Conservation (phyloP, 2,113 vertebrate species). For the Lepisosteus osseus region DNA sequence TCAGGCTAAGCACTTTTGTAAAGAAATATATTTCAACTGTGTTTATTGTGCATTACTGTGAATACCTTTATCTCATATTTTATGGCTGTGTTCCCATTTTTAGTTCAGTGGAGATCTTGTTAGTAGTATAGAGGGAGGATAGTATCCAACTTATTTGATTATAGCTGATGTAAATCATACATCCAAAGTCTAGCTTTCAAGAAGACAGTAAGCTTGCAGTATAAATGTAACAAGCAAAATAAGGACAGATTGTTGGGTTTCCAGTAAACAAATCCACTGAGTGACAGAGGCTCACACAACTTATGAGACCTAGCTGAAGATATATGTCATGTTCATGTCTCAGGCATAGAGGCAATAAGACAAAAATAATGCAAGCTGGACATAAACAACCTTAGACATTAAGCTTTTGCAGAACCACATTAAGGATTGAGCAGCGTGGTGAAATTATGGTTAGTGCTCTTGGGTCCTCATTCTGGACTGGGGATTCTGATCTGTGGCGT, state of each 20-base stretch:
- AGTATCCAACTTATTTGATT: slow-evolving; percentile 71
- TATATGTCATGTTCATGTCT: slow-evolving; percentile 43
- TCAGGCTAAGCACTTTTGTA: slow-evolving; percentile 9
- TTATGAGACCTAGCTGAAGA: slow-evolving; percentile 64
- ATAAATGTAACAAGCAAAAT: background rate
- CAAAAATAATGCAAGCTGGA: slow-evolving; percentile 12
- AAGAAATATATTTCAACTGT: slow-evolving; percentile 50
- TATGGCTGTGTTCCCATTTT: slow-evolving; percentile 65
- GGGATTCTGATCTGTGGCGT: too few species aligned
- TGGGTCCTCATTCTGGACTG: too few species aligned
- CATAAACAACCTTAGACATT: slow-evolving; percentile 26
- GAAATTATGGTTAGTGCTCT: too few species aligned
- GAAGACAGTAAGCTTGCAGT: slow-evolving; percentile 20
- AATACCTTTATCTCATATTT: slow-evolving; percentile 54
- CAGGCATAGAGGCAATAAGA: slow-evolving; percentile 25
- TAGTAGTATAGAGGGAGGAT: slow-evolving; percentile 57
- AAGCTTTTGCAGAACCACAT: slow-evolving; percentile 15
- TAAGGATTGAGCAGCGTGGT: background rate
- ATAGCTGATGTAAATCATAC: slow-evolving; percentile 67
- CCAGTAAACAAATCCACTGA: slow-evolving; percentile 58
- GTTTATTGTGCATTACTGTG: slow-evolving; percentile 48
- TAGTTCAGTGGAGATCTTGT: slow-evolving; percentile 61
- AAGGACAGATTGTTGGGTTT: slow-evolving; percentile 1
- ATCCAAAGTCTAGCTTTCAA: slow-evolving; percentile 39
- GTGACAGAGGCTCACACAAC: slow-evolving; percentile 50